Base-by-base conservation (phyloP, 2,888 invertebrate species). In the Baccha elongata region DNA sequence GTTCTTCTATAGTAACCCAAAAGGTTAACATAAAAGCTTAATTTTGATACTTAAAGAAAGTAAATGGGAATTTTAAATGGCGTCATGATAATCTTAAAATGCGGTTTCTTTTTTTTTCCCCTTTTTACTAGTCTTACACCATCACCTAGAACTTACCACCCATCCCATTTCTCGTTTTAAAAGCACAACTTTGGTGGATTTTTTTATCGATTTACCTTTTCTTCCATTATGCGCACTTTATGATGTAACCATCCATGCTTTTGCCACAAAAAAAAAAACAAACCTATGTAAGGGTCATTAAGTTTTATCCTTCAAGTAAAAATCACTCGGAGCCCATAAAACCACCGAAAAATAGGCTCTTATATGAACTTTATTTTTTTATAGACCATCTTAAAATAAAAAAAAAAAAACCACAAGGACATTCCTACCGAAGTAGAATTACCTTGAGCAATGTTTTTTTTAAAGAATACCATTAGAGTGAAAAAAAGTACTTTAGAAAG, bases 281-380 rank as follows among this genome's bases (percentile, higher is more conserved):
- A 46, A 67, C 58, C 58, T 37, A n/a, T 3, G n/a, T n/a, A 23
- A 68, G 15, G 58, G 52, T 60, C 67, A 21, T 74, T 58, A 74
- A 67, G 50, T 50, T 74, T 50, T 67, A 67, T 67, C 44, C 68
- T 52, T 35, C 13, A 37, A 40, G 19, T 21, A 58, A 53, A 74
- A 73, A 46, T 42, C 62, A 44, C 35, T 13, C 10, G 29, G 37
- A 32, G 26, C 19, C 52, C 50, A 23, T 32, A 35, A 40, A 42
- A 37, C 19, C 19, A n/a, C 53, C 53, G n/a, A 32, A 55, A 55
- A 60, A 60, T 37, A 55, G 40, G 40, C 40, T 58, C 40, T 19
- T 35, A 19, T 53, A n/a, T 53, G 52, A 53, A 53, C 1, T 53
- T 55, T 55, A n/a, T 37, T 53, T 11, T 42, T 42, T 60, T 26